Base-by-base conservation (phyloP, 2,888 invertebrate species). In the Crematogaster levior region DNA sequence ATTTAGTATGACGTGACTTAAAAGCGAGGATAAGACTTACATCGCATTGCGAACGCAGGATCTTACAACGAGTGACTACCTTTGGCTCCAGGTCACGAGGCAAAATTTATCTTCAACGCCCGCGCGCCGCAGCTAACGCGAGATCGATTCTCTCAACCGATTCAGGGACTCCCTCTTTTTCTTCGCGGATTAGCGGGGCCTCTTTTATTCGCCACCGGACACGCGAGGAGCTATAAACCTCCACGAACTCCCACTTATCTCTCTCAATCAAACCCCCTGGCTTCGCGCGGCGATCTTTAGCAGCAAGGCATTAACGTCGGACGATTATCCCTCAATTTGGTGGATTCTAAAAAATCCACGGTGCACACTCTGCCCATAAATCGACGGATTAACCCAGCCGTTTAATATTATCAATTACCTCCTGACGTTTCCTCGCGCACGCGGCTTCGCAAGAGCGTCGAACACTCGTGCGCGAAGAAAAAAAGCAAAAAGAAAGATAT, bases 361-460 rank as follows among this genome's bases (percentile, higher is more conserved):
- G 68, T 88, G 86, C 90, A 90, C 90, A 90, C 90, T 90, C 86
- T 86, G 90, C 90, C 85, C 93, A 93, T 94, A 94, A 94, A 94
- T 94, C 93, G 91, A 84, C 89, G 91, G 92, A 93, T 93, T 94
- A 94, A 93, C 92, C 93, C 88, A 87, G 82, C 83, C 91, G 91
- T 92, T 93, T 92, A 93, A 91, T 93, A 91, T 93, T 93, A 94
- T 93, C 93, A 94, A 94, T 94, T 94, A 93, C 91, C 89, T 86
- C 75, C 87, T 74, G 86, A 87, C 86, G 85, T 87, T 74, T 46
- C 30, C 66, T 61, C 12, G 80, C 72, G 61, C 15, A 70, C 74
- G 48, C 82, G 72, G 40, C 80, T 56, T 53, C 81, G 60, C 24
- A 79, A 48, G 58, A 79, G 89, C 63, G 61, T 81, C 53, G 66